phyloP scores from a whole-genome alignment of 2,888 invertebrate genomes.

The Euplagia quadripunctaria region DNA sequence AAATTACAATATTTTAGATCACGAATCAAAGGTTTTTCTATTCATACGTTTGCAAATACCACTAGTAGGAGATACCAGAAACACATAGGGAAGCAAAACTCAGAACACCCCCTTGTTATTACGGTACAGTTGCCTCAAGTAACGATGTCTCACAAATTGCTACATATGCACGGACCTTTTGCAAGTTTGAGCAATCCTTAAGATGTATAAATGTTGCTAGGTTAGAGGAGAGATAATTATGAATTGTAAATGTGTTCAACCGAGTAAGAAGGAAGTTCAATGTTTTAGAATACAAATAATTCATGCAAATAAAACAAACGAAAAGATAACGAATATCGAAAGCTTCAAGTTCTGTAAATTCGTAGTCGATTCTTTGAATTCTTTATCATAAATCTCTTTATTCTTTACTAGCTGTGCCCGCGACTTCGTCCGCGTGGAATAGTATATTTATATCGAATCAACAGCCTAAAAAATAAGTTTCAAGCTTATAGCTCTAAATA shows the following conservation, averaged over 20 bases:
- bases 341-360: not conserved
- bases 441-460: no score
- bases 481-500: no score
- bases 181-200: conserved; percentile 19
- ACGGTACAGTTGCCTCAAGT: conserved; percentile 55
- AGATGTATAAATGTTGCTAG: conserved; percentile 5
- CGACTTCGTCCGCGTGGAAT: no score
- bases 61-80: not conserved
- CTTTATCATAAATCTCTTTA: not conserved
- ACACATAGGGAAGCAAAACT: conserved; percentile 21
- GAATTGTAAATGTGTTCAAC: not conserved
- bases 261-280: not conserved
- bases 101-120: conserved; percentile 51
- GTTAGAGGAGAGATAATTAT: not conserved
- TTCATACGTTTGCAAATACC: not conserved
- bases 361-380: not conserved
- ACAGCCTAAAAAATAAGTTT: no score
- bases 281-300: not conserved
- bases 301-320: not conserved
- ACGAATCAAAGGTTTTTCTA: no score
- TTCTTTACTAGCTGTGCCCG: not conserved
- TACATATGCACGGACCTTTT: conserved; percentile 14
- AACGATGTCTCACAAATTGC: conserved; percentile 45
- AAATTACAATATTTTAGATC: no score
- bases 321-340: not conserved